phyloP scores from a whole-genome alignment of 2,797 vertebrate species.

The Jordanella pulchra region DNA sequence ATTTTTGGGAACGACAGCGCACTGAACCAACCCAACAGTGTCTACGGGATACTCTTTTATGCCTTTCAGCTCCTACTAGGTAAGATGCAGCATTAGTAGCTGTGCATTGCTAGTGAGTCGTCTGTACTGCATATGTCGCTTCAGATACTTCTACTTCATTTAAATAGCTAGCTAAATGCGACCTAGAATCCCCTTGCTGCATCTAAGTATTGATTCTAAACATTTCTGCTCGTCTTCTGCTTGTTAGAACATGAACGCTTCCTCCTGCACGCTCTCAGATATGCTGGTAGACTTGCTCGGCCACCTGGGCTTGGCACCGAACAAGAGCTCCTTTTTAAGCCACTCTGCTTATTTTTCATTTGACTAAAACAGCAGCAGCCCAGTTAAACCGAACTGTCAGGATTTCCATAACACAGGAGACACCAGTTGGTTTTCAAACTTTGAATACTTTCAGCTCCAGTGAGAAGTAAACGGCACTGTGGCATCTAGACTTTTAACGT shows the following conservation, averaged over 20 bases:
- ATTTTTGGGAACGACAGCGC: conserved; percentile 98
- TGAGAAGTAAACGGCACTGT: not conserved
- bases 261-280: conserved; percentile 44
- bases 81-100: conserved; percentile 69
- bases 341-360: conserved; percentile 56
- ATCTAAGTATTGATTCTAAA: not conserved
- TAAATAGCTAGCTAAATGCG: conserved; percentile 19
- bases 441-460: conserved; percentile 6
- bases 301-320: conserved; percentile 66
- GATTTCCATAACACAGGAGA: conserved; percentile 59
- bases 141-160: conserved; percentile 24
- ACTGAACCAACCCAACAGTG: conserved; percentile 99
- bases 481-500: not conserved
- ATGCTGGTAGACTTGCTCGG: conserved; percentile 47
- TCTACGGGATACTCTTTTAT: conserved; percentile 98
- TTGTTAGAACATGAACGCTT: conserved; percentile 22
- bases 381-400: conserved; percentile 53
- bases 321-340: conserved; percentile 69
- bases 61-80: conserved; percentile 97
- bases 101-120: not conserved
- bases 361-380: conserved; percentile 61
- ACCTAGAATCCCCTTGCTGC: too few species aligned
- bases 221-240: conserved; percentile 5
- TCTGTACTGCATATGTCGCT: not conserved
- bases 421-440: conserved; percentile 14